Conservation (phyloP, 2,888 invertebrate genomes). For the Acleris sparsana region DNA sequence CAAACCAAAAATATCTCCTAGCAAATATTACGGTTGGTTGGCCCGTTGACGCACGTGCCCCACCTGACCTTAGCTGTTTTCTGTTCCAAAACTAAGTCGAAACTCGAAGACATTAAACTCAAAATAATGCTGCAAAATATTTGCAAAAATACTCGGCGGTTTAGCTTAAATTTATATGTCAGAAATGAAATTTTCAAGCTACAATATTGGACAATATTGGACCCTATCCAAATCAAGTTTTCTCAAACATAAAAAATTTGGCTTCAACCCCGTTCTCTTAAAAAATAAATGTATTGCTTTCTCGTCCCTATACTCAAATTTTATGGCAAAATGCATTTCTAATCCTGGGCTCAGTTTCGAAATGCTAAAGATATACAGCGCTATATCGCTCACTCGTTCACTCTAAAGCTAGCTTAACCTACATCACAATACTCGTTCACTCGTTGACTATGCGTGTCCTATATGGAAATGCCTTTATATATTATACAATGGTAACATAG, state of each 20-base stretch:
- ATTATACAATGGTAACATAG: slow-evolving; percentile 41
- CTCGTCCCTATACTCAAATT: slow-evolving; percentile 16
- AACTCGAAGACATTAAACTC: too few species aligned
- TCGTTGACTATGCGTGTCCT: slow-evolving; percentile 59
- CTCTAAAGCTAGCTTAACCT: slow-evolving; percentile 47
- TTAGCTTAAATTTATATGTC: too few species aligned
- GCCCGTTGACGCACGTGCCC: too few species aligned
- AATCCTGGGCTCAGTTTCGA: slow-evolving; percentile 39
- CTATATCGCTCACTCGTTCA: slow-evolving; percentile 19
- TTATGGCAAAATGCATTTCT: slow-evolving; percentile 33
- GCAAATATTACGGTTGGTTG: too few species aligned
- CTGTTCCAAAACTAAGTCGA: too few species aligned
- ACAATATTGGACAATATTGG: too few species aligned
- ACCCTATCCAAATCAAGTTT: too few species aligned
- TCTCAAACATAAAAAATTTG: too few species aligned
- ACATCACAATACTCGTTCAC: slow-evolving; percentile 70
- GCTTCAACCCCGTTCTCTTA: neutral
- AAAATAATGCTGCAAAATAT: too few species aligned
- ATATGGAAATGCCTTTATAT: slow-evolving; percentile 57
- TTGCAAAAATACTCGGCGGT: too few species aligned
- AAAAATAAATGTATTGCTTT: slow-evolving; percentile 20
- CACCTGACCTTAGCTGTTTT: too few species aligned
- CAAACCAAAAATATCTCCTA: neutral
- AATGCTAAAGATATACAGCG: slow-evolving; percentile 27
- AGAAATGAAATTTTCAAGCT: too few species aligned